Evolutionary conservation across 2,888 invertebrate species (phyloP).

Genomic region (Hoplodrina ambigua): DNA sequence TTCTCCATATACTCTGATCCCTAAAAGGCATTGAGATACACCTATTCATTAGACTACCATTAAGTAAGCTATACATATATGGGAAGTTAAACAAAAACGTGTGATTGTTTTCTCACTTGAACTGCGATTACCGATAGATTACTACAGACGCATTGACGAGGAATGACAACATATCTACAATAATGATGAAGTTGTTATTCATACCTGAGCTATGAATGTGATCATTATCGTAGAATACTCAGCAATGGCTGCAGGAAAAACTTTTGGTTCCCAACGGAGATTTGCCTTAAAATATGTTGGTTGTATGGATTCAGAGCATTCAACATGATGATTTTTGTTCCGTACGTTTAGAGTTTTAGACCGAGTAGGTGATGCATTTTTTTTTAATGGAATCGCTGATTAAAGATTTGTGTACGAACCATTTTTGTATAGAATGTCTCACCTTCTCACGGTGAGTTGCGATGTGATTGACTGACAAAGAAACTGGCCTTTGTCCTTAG

Average conservation of each 20-base stretch:
- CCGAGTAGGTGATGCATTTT: too few relatives aligned
- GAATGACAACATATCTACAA: conserved; percentile 31
- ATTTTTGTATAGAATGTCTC: conserved; percentile 2
- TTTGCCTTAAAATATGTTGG: too few relatives aligned
- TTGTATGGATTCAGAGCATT: too few relatives aligned
- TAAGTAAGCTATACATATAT: conserved; percentile 7
- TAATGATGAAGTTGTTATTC: conserved; percentile 35
- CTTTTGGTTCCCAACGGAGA: background rate
- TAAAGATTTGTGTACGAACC: background rate
- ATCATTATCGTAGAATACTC: conserved; percentile 3
- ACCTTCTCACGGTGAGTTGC: conserved; percentile 14
- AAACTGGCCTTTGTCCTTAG: conserved; percentile 7
- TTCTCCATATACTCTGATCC: background rate
- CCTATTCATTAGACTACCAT: conserved; percentile 5
- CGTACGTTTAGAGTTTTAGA: too few relatives aligned
- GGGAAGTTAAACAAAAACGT: conserved; percentile 25
- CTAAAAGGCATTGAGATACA: background rate
- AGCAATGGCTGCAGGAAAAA: background rate
- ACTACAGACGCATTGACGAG: conserved; percentile 2
- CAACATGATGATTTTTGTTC: too few relatives aligned
- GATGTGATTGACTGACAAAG: conserved; percentile 38
- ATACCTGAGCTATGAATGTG: background rate
- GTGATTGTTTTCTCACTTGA: conserved; percentile 35
- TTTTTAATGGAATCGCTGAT: too few relatives aligned
- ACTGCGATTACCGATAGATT: conserved; percentile 18